Conservation (phyloP, 2,113 vertebrate species). For the Leptobrachium ailaonicum region DNA sequence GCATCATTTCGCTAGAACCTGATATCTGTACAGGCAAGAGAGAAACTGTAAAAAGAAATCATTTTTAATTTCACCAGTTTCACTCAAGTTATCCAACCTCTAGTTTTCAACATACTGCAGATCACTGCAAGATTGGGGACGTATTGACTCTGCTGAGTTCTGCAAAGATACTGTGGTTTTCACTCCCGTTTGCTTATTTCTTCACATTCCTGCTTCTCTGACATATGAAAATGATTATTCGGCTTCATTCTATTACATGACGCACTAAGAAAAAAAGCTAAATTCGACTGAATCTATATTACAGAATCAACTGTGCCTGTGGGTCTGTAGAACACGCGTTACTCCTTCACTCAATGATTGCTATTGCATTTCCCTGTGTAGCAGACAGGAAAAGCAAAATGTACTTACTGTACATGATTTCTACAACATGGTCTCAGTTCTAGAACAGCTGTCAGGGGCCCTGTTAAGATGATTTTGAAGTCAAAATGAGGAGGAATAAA, state of each 20-base stretch:
- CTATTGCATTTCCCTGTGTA: not conserved
- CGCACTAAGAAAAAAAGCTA: not conserved
- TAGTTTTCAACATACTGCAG: not conserved
- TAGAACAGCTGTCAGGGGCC: no score
- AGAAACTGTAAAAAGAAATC: no score
- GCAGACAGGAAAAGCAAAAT: not conserved
- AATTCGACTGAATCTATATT: not conserved
- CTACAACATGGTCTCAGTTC: no score
- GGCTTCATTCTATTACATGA: slow-evolving; percentile 14
- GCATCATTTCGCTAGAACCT: no score
- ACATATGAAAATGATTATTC: slow-evolving; percentile 39
- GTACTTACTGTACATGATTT: no score
- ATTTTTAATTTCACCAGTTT: no score
- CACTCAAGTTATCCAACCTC: not conserved
- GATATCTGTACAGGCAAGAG: no score
- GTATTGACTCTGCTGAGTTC: slow-evolving; percentile 4
- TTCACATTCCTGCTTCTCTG: slow-evolving; percentile 24
- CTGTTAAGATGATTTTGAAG: no score
- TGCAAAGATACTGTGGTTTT: slow-evolving; percentile 20
- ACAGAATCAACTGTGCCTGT: not conserved
- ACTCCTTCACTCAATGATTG: not conserved
- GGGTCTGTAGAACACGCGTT: not conserved
- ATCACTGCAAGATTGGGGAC: slow-evolving; percentile 1
- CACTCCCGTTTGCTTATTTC: slow-evolving; percentile 16
- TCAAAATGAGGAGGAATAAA: no score